Percentiles rank a stretch among this genome's conserved stretches.
Evolutionary conservation across 2,113 vertebrate genomes (phyloP).

Genomic region (Amphilophus citrinellus): DNA sequence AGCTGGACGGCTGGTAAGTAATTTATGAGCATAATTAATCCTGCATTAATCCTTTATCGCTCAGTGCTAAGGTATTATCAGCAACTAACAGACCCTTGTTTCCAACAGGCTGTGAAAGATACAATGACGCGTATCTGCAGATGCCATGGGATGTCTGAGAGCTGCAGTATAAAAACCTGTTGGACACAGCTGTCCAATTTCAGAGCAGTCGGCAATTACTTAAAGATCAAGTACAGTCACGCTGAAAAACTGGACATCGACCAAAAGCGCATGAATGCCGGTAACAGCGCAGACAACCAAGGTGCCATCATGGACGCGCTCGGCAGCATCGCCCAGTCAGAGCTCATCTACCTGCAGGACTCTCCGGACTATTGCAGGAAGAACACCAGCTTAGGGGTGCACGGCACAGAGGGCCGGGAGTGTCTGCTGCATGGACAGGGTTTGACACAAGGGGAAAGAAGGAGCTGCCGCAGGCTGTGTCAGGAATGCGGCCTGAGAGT

Average conservation of each 20-base stretch:
- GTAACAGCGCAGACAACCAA: conserved; percentile 90
- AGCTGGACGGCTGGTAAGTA: conserved; percentile 88
- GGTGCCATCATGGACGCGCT: conserved; percentile 84
- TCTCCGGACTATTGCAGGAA: conserved; percentile 93
- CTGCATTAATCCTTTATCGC: background rate
- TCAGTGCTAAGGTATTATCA: background rate
- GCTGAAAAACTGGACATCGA: conserved; percentile 93
- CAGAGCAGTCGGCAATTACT: conserved; percentile 90
- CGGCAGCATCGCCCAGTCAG: conserved; percentile 78
- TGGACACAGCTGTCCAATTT: conserved; percentile 95
- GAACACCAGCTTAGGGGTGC: conserved; percentile 89
- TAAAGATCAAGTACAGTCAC: conserved; percentile 89
- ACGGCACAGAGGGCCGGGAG: conserved; percentile 93
- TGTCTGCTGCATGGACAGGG: conserved; percentile 86
- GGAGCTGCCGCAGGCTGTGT: conserved; percentile 91
- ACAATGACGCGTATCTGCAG: conserved; percentile 94
- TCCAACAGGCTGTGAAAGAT: conserved; percentile 87
- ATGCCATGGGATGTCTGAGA: conserved; percentile 97
- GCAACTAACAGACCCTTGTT: background rate
- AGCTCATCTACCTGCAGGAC: conserved; percentile 95
- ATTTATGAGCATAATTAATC: background rate
- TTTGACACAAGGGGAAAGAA: conserved; percentile 85
- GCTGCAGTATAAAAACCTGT: conserved; percentile 95
- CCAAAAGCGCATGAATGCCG: conserved; percentile 85
- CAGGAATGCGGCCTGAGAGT: conserved; percentile 90